Percentiles rank a stretch among this genome's conserved stretches.
Evolutionary conservation across 2,888 invertebrate genomes (phyloP).

Genomic region (Mylabris sibirica): DNA sequence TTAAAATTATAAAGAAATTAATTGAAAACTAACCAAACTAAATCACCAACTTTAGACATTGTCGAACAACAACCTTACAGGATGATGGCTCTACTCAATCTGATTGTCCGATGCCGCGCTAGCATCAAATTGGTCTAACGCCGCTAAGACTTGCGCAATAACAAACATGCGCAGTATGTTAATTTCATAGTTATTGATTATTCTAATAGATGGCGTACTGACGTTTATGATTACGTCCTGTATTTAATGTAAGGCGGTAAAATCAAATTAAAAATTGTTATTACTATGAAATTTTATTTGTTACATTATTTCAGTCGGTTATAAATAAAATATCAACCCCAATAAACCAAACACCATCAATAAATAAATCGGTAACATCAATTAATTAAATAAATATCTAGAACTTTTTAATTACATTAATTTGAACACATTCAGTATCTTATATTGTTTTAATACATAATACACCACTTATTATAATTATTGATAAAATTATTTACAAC

Average conservation of each 20-base stretch:
- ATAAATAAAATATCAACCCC: not conserved
- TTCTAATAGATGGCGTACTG: not conserved
- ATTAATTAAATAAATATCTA: slow-evolving; percentile 4
- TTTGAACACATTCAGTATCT: slow-evolving; percentile 37
- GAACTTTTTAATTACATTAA: slow-evolving; percentile 27
- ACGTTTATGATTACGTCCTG: not conserved
- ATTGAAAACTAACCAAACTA: slow-evolving; percentile 70
- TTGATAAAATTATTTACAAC: slow-evolving; percentile 22
- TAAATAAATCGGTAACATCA: slow-evolving; percentile 30
- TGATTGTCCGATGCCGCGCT: slow-evolving; percentile 45
- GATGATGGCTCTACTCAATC: slow-evolving; percentile 46
- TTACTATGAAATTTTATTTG: not conserved
- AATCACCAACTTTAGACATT: slow-evolving; percentile 73
- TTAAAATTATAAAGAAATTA: slow-evolving; percentile 30
- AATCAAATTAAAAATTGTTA: not conserved
- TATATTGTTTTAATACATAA: slow-evolving; percentile 24
- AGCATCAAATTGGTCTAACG: slow-evolving; percentile 31
- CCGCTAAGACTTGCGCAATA: slow-evolving; percentile 27
- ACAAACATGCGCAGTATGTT: not conserved
- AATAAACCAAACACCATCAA: slow-evolving; percentile 18
- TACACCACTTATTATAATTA: slow-evolving; percentile 17
- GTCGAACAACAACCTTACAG: slow-evolving; percentile 34
- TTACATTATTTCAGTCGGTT: not conserved
- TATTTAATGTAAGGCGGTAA: not conserved
- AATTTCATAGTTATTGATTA: not conserved